These are phyloP conservation scores for Lucilia sericata DNA, from an alignment of 1,140 invertebrate genomes.

Conservation along the genomic window DNA sequence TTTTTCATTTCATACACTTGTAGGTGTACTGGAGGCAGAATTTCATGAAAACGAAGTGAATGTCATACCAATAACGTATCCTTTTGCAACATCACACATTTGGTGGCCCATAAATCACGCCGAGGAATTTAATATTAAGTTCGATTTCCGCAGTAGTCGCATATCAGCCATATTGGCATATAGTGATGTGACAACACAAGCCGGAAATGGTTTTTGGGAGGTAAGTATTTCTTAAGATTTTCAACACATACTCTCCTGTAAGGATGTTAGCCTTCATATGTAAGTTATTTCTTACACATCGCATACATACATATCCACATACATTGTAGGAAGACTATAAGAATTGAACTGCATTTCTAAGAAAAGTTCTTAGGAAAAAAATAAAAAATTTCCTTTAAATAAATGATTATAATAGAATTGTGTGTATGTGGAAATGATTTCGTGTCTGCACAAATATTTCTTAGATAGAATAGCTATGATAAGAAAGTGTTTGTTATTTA, in stretches of 20 bases:
- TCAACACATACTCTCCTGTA: neutral
- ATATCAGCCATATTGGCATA: constrained; percentile 87
- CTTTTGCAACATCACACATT: constrained; percentile 88
- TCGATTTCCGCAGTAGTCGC: constrained; percentile 89
- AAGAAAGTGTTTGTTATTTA: neutral
- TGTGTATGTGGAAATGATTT: neutral
- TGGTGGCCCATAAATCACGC: constrained; percentile 82
- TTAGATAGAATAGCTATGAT: neutral
- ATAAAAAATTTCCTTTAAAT: neutral
- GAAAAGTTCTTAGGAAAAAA: neutral
- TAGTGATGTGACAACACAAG: constrained; percentile 78
- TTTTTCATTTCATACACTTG: constrained; percentile 25
- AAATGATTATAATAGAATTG: neutral
- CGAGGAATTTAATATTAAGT: constrained; percentile 81
- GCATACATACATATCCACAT: neutral
- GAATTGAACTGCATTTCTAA: neutral
- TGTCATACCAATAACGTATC: constrained; percentile 92
- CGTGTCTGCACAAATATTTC: neutral
- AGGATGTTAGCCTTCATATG: too few species aligned
- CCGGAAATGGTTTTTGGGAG: constrained; percentile 87
- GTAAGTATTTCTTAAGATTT: constrained; percentile 70
- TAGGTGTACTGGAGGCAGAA: constrained; percentile 82
- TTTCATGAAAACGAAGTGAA: constrained; percentile 86
- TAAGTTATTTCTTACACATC: neutral
- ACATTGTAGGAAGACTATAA: neutral